These are phyloP conservation scores for Xiphorhynchus erythropygius DNA, from an alignment of 2,797 vertebrate species.

Conservation along the genomic window DNA sequence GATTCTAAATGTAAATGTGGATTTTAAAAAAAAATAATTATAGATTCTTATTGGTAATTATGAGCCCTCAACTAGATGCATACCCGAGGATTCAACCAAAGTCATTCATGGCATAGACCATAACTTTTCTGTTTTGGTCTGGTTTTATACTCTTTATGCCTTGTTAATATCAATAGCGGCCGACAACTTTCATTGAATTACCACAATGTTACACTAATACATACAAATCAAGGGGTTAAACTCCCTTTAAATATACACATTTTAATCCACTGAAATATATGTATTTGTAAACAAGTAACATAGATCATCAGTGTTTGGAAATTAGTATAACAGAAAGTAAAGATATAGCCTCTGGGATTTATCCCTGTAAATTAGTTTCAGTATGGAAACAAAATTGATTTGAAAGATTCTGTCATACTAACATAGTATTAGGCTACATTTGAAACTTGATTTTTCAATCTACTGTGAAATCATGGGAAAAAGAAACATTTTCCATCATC, in stretches of 20 bases:
- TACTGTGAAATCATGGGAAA: neutral
- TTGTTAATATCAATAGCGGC: conserved; percentile 27
- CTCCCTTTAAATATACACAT: conserved; percentile 6
- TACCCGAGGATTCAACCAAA: neutral
- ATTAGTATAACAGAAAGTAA: conserved; percentile 29
- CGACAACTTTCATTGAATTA: conserved; percentile 34
- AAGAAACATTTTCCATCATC: neutral
- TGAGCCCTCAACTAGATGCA: neutral
- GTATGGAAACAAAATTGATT: neutral
- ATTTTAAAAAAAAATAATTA: neutral
- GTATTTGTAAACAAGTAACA: conserved; percentile 35
- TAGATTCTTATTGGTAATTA: neutral
- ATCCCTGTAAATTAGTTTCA: neutral
- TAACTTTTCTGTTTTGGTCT: neutral
- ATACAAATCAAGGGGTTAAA: conserved; percentile 46
- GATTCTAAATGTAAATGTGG: neutral
- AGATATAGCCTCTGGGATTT: conserved; percentile 2
- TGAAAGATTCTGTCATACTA: neutral
- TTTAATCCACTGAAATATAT: conserved; percentile 5
- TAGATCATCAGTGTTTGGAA: conserved; percentile 37
- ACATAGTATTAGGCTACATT: neutral
- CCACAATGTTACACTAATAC: neutral
- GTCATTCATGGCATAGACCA: neutral
- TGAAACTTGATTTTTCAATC: neutral
- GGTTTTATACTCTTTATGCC: neutral